Percentiles rank a stretch among this genome's conserved stretches.
These are phyloP conservation scores for Opisthocomus hoazin DNA, from an alignment of 2,113 vertebrate genomes.

Conservation along the genomic window DNA sequence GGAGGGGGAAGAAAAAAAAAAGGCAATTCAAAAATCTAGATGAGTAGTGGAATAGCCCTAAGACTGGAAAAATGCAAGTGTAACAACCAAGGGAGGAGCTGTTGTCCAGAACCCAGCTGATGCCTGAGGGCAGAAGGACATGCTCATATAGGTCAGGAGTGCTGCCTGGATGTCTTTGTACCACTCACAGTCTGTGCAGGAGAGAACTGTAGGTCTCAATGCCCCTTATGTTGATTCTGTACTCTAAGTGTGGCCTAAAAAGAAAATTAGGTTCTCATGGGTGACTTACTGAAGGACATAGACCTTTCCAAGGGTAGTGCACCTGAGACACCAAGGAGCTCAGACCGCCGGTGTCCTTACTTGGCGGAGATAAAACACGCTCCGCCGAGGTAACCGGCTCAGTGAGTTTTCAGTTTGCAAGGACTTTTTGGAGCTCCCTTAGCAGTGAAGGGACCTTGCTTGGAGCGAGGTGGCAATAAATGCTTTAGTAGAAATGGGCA, in stretches of 20 bases:
- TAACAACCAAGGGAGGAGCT: background rate
- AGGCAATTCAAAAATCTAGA: background rate
- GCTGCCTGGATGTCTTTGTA: background rate
- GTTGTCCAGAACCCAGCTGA: background rate
- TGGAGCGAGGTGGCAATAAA: background rate
- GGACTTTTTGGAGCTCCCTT: background rate
- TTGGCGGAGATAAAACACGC: background rate
- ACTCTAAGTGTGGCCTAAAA: background rate
- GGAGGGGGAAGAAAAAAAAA: background rate
- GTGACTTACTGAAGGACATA: background rate
- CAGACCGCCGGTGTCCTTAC: background rate
- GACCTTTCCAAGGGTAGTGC: background rate
- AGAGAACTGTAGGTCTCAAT: background rate
- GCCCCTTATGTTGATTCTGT: background rate
- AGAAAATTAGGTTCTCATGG: background rate
- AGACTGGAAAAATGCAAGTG: background rate
- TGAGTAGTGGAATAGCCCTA: background rate
- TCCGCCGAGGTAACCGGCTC: background rate
- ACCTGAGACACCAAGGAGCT: background rate
- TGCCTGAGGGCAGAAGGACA: background rate
- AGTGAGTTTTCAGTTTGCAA: background rate
- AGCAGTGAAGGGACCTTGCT: background rate
- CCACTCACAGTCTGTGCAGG: background rate
- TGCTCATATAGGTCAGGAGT: background rate
- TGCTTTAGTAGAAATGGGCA: background rate